These are phyloP conservation scores for Melangyna quadrimaculata DNA, from an alignment of 2,888 invertebrate species.

Conservation along the genomic window DNA sequence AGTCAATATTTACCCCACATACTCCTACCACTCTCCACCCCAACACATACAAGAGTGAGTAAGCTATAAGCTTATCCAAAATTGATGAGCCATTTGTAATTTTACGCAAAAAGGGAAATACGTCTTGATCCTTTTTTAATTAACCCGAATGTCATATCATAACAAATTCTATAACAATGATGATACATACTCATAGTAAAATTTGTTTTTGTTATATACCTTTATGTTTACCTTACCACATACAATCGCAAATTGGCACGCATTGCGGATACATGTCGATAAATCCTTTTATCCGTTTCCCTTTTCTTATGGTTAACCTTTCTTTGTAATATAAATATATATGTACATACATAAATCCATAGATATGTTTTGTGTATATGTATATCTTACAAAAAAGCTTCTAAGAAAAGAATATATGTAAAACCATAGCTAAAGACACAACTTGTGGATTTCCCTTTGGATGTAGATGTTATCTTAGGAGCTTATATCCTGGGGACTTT, in stretches of 20 bases:
- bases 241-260: background rate
- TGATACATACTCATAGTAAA: too few relatives aligned
- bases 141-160: background rate
- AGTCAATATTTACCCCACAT: slow-evolving; percentile 5
- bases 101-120: background rate
- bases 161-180: background rate
- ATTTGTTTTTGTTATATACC: slow-evolving; percentile 7
- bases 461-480: slow-evolving; percentile 11
- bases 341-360: background rate
- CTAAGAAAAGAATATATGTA: background rate
- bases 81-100: slow-evolving; percentile 28
- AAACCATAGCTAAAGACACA: background rate
- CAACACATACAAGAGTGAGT: background rate
- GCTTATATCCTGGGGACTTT: slow-evolving; percentile 1
- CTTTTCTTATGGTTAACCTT: background rate
- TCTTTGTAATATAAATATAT: background rate
- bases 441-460: slow-evolving; percentile 9
- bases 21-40: background rate
- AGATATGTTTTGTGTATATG: background rate
- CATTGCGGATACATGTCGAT: slow-evolving; percentile 13
- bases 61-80: slow-evolving; percentile 22
- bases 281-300: slow-evolving; percentile 10
- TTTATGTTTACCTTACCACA: background rate
- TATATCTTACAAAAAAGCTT: background rate
- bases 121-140: slow-evolving; percentile 23